Evolutionary conservation across 2,888 invertebrate genomes (phyloP), one percentile per base, ranked within the genome.

Genomic region (Scaptomyza cyrtandrae): DNA sequence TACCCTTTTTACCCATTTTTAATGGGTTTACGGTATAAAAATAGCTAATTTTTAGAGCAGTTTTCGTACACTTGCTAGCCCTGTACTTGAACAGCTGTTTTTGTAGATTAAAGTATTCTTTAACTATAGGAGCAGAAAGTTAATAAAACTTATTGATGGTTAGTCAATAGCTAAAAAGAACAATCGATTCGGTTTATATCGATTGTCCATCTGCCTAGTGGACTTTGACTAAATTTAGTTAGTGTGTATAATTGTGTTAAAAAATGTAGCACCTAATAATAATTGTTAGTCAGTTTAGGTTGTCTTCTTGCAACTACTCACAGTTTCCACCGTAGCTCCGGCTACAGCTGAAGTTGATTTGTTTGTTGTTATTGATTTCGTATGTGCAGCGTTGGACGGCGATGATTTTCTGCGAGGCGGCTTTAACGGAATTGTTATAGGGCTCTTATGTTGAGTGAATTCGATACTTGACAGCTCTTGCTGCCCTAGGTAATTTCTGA

Each of bases 381-480:
- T 71, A 61, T 75, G 74, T 16, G 91, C 91, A 16, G 92, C 91
- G 70, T 86, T 91, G 50, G 91, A 91, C 53, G 91, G 91, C 46
- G 91, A 91, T 52, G 83, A 72, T 81, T 91, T 91, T 70, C 88
- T 89, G 58, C 92, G 90, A 31, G 92, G 92, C 31, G 92, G 92
- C 54, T 89, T 91, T 31, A 90, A 70, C 33, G 92, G 92, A 75
- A 88, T 75, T 43, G 52, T 37, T 53, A 76, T 59, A 72, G 86
- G 87, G 29, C 73, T 65, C 29, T 57, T 56, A 24, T 31, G 45
- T 41, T 88, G 86, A 41, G 74, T 64, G 70, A 75, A 75, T 74
- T 90, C 86, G 49, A 76, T 75, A 59, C 58, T 61, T 19, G 53
- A 24, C 14, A 68, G 6, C 39, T 53, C 43, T n/a, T 44, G 35